Base-by-base conservation (phyloP, 2,797 vertebrate species). In the Loris lydekkerianus region DNA sequence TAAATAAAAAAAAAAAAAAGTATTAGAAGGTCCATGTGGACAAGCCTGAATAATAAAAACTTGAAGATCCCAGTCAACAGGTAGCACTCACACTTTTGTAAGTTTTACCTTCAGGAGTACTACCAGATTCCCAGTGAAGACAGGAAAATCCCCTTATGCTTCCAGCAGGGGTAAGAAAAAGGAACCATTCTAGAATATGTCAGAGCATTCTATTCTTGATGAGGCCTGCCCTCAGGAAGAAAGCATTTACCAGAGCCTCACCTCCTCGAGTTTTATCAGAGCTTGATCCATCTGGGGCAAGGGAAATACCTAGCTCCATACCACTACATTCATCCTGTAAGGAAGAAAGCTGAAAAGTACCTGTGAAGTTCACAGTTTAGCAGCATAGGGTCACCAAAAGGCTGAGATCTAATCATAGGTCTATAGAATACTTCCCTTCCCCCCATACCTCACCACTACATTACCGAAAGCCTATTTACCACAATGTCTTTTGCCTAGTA, bases 161-260 rank as follows among this genome's bases (percentile, higher is more conserved):
- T 89, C 23, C 0, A 86, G 34, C 7, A 92, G 43, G 25, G 25
- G 14, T 34, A 92, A 6, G 75, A 67, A 78, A 70, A 83, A 60
- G 7, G 27, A 90, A 58, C 31, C 61, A 25, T 73, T 90, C 78
- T 94, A 29, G 77, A 92, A 56, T 65, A 29, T 17, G 10, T 58
- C 40, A 58, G 49, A 78, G 25, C 53, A 93, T 61, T 95, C 61
- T 92, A 11, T 92, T 61, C 37, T 91, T 63, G 53, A 56, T 15
- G 61, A 94, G 40, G n/a, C 34, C 70, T 91, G 3, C n/a, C n/a
- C n/a, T 81, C 14, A 17, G 76, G 34, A 89, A 89, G 56, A 92
- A 84, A 69, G 37, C 88, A 4, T 67, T 53, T 61, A 65, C 56
- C 34, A 85, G 37, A 56, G 49, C 27, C 15, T 88, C 83, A 53